phyloP scores from a whole-genome alignment of 64 coral and sea anemone genomes.

The Montipora capricornis region DNA sequence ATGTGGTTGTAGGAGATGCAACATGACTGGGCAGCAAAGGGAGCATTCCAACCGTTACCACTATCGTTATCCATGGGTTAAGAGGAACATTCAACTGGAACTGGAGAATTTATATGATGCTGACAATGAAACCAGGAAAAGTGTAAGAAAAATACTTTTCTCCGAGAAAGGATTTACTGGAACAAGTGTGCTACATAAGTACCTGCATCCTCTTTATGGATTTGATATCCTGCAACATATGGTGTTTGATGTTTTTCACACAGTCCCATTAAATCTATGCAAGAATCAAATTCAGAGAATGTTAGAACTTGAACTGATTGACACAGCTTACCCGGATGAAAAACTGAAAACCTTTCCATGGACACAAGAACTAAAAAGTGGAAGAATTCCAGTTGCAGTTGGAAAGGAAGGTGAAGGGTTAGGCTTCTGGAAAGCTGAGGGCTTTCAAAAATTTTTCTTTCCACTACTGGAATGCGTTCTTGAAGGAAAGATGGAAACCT shows the following conservation, averaged over 20 bases:
- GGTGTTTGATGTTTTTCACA: slow-evolving; percentile 70
- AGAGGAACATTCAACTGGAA: slow-evolving; percentile 58
- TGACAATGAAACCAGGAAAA: slow-evolving; percentile 66
- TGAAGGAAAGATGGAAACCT: slow-evolving; percentile 42
- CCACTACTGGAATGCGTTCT: slow-evolving; percentile 69
- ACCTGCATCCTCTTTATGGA: slow-evolving; percentile 74
- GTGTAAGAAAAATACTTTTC: slow-evolving; percentile 68
- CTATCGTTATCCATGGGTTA: slow-evolving; percentile 63
- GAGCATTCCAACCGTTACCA: slow-evolving; percentile 64
- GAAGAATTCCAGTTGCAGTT: slow-evolving; percentile 53
- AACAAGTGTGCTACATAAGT: slow-evolving; percentile 75
- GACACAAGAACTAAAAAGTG: slow-evolving; percentile 51
- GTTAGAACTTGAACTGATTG: slow-evolving; percentile 62
- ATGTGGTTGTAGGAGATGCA: slow-evolving; percentile 80
- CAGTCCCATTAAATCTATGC: slow-evolving; percentile 59
- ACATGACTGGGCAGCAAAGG: slow-evolving; percentile 70
- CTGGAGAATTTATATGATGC: slow-evolving; percentile 67
- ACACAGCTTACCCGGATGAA: slow-evolving; percentile 74
- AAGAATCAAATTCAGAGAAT: slow-evolving; percentile 77
- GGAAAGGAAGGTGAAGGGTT: slow-evolving; percentile 60
- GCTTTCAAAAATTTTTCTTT: slow-evolving; percentile 81
- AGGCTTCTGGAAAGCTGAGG: slow-evolving; percentile 68
- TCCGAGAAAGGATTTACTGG: slow-evolving; percentile 78
- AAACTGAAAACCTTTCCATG: slow-evolving; percentile 69
- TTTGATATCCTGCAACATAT: slow-evolving; percentile 72